A percentile compares a stretch with the other conserved stretches of the same genome.
Conservation (phyloP, 2,888 invertebrate genomes). For the Agrochola circellaris region DNA sequence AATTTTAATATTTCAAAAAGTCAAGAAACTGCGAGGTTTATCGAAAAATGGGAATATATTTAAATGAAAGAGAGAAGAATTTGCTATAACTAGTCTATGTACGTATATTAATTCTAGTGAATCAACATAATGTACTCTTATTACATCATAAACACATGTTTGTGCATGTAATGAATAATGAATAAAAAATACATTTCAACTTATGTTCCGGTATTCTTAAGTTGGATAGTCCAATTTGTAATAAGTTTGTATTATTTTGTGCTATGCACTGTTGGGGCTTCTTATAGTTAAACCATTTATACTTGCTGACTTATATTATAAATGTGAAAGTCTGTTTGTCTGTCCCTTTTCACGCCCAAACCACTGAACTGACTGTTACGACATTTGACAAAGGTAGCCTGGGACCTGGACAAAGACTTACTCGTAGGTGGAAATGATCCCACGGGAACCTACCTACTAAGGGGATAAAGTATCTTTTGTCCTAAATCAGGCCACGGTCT, state of each 20-base stretch:
- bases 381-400: no score
- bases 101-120: conserved; percentile 8
- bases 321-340: background rate
- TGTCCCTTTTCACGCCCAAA: no score
- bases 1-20: background rate
- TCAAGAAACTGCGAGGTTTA: background rate
- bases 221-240: background rate
- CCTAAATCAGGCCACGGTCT: no score
- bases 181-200: conserved; percentile 39
- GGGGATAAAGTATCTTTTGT: background rate
- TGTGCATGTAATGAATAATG: conserved; percentile 45
- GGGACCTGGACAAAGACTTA: no score
- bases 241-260: background rate
- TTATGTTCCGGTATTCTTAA: conserved; percentile 24
- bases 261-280: background rate
- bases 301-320: background rate
- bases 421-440: background rate
- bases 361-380: no score
- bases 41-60: background rate
- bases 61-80: background rate
- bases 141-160: conserved; percentile 32
- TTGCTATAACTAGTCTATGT: background rate
- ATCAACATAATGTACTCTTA: conserved; percentile 22
- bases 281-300: background rate
- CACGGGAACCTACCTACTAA: background rate